phyloP scores from a whole-genome alignment of 2,113 vertebrate genomes.

The Recurvirostra avosetta region DNA sequence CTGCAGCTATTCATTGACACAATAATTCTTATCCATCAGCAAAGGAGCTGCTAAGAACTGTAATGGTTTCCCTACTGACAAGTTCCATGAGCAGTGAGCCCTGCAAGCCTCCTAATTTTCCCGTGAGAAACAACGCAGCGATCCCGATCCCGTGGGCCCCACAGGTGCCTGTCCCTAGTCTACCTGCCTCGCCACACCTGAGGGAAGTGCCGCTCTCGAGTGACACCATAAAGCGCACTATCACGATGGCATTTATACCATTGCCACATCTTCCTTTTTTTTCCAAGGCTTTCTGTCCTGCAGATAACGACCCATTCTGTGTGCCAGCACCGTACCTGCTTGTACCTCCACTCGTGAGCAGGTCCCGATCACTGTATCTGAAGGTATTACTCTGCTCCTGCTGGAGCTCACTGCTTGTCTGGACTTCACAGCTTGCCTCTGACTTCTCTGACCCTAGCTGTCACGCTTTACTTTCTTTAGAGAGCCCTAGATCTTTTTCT shows the following conservation, averaged over 20 bases:
- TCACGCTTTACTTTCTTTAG: not conserved
- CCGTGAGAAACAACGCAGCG: accelerated
- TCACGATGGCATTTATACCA: not conserved
- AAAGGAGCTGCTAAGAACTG: not conserved
- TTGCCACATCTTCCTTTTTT: not conserved
- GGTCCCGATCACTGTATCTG: accelerated
- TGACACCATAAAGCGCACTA: not conserved
- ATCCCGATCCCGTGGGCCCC: not conserved
- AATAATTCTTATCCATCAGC: not conserved
- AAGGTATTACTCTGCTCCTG: accelerated
- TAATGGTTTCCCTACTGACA: not conserved
- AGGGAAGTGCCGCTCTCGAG: accelerated
- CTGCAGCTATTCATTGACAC: not conserved
- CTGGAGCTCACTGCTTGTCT: not conserved
- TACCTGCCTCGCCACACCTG: too few relatives aligned
- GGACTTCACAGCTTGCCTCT: not conserved
- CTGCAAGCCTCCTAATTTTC: not conserved
- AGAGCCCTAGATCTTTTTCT: not conserved
- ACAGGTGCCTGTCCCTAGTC: accelerated
- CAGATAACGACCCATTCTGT: not conserved
- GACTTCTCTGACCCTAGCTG: not conserved
- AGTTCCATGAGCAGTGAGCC: not conserved
- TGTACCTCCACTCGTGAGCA: accelerated
- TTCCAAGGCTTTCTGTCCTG: not conserved
- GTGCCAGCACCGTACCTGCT: accelerated